Base-by-base conservation (phyloP, 1,140 invertebrate species). In the Batillaria attramentaria region DNA sequence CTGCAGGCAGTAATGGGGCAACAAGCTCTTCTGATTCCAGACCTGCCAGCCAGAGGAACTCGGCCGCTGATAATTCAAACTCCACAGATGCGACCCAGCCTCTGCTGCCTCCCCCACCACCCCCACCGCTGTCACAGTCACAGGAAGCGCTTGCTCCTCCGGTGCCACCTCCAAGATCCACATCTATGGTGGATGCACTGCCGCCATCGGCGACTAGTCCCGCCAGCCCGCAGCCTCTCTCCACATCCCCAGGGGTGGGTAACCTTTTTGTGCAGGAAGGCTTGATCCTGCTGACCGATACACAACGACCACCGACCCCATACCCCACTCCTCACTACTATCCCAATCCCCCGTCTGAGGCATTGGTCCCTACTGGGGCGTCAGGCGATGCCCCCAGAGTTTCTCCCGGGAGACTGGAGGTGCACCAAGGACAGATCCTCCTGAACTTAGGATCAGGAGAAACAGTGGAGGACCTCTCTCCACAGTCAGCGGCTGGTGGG, bases 231-330 rank as follows among this genome's bases (percentile, higher is more conserved):
- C 31, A 16, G 33, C 54, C 28, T 39, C n/a, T 42, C 41, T 3
- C 35, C 6, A 28, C 69, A 54, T 73, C 31, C 50, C 74, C 41
- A 3, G 76, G n/a, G 28, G 69, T 5, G 0, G 57, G 73, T 33
- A 62, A 75, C 43, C 77, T 82, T 70, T 54, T 70, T 42, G 85
- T 86, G 41, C 80, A 83, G 24, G 83, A 73, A 50, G 85, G 85
- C 6, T 82, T 84, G 73, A 86, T 86, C 24, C 69, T 86, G 54
- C 69, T 85, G 39, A 76, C 46, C 31, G 72, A 28, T 60, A 66
- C 28, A 24, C 66, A 18, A 1, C n/a, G 5, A 35, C 46, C 28
- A 18, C 46, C 33, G 31, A 57, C 31, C 70, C 57, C 35, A n/a
- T n/a, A n/a, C n/a, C n/a, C n/a, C n/a, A n/a, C n/a, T n/a, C n/a